Conservation (phyloP, 1,140 invertebrate species). For the Brachionus calyciflorus region DNA sequence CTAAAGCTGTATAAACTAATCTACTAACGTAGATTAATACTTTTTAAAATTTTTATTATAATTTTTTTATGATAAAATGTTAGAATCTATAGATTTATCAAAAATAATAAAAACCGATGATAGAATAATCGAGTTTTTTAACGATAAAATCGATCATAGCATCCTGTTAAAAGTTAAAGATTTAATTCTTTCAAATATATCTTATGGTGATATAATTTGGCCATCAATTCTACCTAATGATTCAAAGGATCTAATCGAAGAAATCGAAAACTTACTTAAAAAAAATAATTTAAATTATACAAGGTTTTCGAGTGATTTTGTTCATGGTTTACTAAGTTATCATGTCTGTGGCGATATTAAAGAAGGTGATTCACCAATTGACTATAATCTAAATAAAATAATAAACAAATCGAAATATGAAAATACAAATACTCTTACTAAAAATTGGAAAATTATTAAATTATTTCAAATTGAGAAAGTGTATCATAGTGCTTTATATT, state of each 20-base stretch:
- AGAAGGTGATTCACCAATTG: no score
- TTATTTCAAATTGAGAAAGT: background rate
- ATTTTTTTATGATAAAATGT: no score
- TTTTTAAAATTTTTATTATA: no score
- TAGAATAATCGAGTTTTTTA: background rate
- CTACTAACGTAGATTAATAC: no score
- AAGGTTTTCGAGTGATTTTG: background rate
- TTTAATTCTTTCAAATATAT: background rate
- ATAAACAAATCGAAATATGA: background rate
- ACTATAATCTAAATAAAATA: no score
- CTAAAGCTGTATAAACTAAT: no score
- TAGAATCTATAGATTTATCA: no score
- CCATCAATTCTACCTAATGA: background rate
- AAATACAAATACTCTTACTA: background rate
- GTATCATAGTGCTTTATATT: background rate
- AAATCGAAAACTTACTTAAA: background rate
- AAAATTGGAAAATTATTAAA: background rate
- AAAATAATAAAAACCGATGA: background rate
- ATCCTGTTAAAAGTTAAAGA: background rate
- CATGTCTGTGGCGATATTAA: background rate
- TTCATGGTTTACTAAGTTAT: background rate
- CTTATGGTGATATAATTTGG: slow-evolving; percentile 7
- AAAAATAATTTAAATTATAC: background rate
- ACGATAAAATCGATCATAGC: background rate
- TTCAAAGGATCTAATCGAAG: background rate